Base-by-base conservation (phyloP, 1,140 invertebrate genomes). In the Orchestia grillus region DNA sequence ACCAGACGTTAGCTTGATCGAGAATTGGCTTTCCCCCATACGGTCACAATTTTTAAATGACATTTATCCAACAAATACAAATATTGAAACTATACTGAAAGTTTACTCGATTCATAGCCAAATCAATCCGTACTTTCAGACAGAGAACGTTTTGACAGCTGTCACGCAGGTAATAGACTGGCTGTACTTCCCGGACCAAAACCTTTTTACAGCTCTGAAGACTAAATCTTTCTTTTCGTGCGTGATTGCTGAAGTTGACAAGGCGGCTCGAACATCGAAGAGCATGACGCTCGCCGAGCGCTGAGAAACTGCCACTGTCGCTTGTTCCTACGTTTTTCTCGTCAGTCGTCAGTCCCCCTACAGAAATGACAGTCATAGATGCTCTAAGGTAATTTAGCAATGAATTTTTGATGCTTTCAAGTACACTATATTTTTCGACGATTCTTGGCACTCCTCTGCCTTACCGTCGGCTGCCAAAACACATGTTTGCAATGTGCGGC, bases 201-300 rank as follows among this genome's bases (percentile, higher is more conserved):
- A 23, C 62, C 28, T 77, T 77, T 77, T 77, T 77, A 77, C 36
- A 36, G 62, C 62, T 19, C 62, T 77, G 62, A 77, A 77, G 62
- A 77, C 62, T 77, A 77, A 77, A 77, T 77, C 62, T 77, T 77
- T 77, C 62, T 77, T 77, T 77, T 77, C 62, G 62, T 77, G 62
- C 62, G 62, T 77, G 62, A 77, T 77, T 77, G 62, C 62, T 77
- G 62, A 77, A 77, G 62, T 77, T 77, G 62, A 77, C 62, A 77
- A 77, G 62, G 62, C 62, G 62, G 28, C 62, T 77, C 62, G 62
- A 77, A 77, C 62, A 77, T 77, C 62, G 62, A 77, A 77, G 36
- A 77, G 62, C 62, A 77, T 77, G 62, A 77, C 62, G 62, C 62
- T 77, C 62, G 62, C 28, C 62, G 62, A 77, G 62, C 62, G 36